Percentiles rank a stretch among this genome's conserved stretches.
Evolutionary conservation across 2,797 vertebrate genomes (phyloP).

Genomic region (Florisuga fusca): DNA sequence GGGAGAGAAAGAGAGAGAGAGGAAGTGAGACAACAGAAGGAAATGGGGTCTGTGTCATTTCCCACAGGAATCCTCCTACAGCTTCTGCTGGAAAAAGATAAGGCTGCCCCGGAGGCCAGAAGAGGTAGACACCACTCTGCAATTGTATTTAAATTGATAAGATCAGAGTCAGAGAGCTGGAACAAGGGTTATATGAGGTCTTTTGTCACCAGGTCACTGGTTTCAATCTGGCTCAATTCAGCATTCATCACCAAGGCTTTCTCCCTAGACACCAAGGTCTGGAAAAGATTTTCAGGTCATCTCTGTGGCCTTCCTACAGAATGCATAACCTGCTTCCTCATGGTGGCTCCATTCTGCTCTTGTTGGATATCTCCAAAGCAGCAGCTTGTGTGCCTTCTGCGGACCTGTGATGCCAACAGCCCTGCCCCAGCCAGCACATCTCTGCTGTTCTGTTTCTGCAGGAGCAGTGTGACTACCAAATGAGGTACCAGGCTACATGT

Average conservation of each 20-base stretch:
- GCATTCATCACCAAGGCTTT: background rate
- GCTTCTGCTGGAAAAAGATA: conserved; percentile 88
- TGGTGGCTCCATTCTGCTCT: background rate
- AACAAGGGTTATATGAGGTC: conserved; percentile 31
- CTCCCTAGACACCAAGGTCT: background rate
- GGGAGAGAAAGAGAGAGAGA: conserved; percentile 57
- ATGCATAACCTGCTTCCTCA: background rate
- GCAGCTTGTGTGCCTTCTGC: background rate
- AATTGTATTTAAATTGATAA: conserved; percentile 63
- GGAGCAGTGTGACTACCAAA: background rate
- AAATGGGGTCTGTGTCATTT: conserved; percentile 85
- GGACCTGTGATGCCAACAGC: background rate
- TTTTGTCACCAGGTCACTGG: conserved; percentile 15
- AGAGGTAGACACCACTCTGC: conserved; percentile 67
- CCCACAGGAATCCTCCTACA: conserved; percentile 82
- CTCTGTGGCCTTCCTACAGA: background rate
- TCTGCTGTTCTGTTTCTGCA: background rate
- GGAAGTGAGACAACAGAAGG: conserved; percentile 87
- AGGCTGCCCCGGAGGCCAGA: conserved; percentile 82
- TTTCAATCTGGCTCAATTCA: background rate
- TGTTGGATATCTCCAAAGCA: background rate
- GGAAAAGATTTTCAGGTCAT: background rate
- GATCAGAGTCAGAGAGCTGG: conserved; percentile 40
- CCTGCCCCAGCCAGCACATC: background rate
- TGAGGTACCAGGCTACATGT: accelerated